Base-by-base conservation (phyloP, 2,113 vertebrate species). In the Myiozetetes cayanensis region DNA sequence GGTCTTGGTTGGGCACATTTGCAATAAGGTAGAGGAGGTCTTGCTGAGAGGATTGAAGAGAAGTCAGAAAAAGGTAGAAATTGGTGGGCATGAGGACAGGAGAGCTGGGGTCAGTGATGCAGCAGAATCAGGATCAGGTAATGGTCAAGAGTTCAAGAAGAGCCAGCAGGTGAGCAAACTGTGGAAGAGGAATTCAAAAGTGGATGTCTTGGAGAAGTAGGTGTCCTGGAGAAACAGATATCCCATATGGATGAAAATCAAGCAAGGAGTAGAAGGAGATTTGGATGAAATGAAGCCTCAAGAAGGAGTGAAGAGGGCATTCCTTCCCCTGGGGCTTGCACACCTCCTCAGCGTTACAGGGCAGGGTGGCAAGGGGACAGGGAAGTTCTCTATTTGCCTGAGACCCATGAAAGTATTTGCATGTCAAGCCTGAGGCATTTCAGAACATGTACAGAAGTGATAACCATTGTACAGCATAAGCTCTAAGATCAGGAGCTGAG, bases 301-400 rank as follows among this genome's bases (percentile, higher is more conserved):
- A 47, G 49, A 77, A 58, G 9, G 20, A 70, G 10, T 7, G 37
- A 66, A 73, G 43, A 37, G 41, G 12, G 2, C 31, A 44, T 61
- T 85, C 35, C 12, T 88, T 1, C 8, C 12, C 5, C 8, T 49
- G n/a, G 50, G 50, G 11, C 37, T 76, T 94, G 15, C 2, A 1
- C 31, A 37, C 22, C 53, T 41, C 31, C 9, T 73, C 24, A 46
- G 23, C 6, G 1, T 78, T 41, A 28, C 0, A 0, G 13, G 12
- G 1, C n/a, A 39, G 6, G n/a, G 12, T 8, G 1, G 44, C 1
- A 7, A 22, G 8, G n/a, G 30, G 4, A 10, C 18, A 6, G 4
- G 2, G 15, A 56, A 58, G 6, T 6, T 33, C 15, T 76, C 1
- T 59, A 11, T 85, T 73, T 80, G 30, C 55, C 28, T 55, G 50